Evolutionary conservation across 2,113 vertebrate genomes (phyloP).

Genomic region (Lycaon pictus): DNA sequence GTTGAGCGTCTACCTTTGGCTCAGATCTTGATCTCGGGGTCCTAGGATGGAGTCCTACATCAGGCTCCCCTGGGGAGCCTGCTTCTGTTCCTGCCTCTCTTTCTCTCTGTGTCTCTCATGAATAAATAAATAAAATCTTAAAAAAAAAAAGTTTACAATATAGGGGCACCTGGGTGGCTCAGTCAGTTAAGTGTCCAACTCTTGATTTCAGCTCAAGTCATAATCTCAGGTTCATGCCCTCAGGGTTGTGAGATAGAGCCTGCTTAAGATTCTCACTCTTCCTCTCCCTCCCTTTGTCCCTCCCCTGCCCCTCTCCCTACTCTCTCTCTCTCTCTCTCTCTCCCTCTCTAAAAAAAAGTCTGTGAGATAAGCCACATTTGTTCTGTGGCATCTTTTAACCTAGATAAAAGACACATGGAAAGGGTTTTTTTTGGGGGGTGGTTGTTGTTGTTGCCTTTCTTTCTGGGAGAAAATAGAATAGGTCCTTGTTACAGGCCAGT

Average conservation of each 20-base stretch:
- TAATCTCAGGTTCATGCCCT: no score
- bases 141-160: not conserved
- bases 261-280: not conserved
- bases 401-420: not conserved
- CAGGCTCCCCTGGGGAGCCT: not conserved
- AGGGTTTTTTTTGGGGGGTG: not conserved
- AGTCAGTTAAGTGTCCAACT: no score
- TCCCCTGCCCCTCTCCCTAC: no score
- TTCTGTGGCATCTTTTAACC: not conserved
- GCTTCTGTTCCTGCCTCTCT: no score
- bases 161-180: not conserved
- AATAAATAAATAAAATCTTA: no score
- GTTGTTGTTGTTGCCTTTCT: not conserved
- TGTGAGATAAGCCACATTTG: not conserved
- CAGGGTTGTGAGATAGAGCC: not conserved
- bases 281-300: not conserved
- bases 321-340: not conserved
- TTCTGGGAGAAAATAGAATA: not conserved
- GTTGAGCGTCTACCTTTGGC: not conserved
- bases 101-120: no score
- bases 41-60: not conserved
- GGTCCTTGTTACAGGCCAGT: not conserved
- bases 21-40: not conserved
- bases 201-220: no score
- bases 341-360: not conserved